Evolutionary conservation across 2,113 vertebrate species (phyloP).

Genomic region (Numenius arquata): DNA sequence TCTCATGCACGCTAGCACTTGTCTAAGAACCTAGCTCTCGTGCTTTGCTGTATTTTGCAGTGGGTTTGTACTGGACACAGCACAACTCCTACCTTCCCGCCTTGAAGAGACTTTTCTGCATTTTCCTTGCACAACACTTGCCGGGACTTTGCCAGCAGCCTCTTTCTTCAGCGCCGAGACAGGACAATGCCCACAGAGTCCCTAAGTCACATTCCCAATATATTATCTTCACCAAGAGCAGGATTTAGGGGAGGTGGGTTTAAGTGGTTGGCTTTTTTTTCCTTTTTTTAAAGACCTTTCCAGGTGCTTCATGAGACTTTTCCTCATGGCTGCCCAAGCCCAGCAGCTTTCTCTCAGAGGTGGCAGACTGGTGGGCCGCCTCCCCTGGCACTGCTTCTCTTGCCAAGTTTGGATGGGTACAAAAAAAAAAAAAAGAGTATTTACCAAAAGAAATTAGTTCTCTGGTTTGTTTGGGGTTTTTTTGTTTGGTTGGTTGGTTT

Average conservation of each 20-base stretch:
- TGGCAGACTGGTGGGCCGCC: accelerated
- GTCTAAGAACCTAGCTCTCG: accelerated
- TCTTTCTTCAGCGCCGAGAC: not conserved
- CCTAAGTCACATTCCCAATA: not conserved
- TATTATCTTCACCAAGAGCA: not conserved
- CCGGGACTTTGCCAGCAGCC: too few relatives aligned
- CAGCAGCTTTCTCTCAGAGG: not conserved
- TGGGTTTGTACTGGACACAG: not conserved
- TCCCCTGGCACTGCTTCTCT: not conserved
- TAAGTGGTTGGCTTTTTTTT: accelerated
- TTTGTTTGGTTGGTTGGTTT: too few relatives aligned
- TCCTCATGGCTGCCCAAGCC: not conserved
- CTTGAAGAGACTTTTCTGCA: too few relatives aligned
- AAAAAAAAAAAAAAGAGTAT: not conserved
- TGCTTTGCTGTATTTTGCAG: not conserved
- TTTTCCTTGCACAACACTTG: too few relatives aligned
- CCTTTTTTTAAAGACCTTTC: not conserved
- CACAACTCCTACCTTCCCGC: not conserved
- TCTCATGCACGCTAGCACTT: not conserved
- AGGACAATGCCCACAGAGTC: not conserved
- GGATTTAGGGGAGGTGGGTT: accelerated
- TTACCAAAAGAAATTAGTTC: not conserved
- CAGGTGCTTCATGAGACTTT: not conserved
- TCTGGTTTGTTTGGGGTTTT: too few relatives aligned
- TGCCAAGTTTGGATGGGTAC: not conserved